Evolutionary conservation across 2,113 vertebrate species (phyloP).

Genomic region (Salvelinus fontinalis): DNA sequence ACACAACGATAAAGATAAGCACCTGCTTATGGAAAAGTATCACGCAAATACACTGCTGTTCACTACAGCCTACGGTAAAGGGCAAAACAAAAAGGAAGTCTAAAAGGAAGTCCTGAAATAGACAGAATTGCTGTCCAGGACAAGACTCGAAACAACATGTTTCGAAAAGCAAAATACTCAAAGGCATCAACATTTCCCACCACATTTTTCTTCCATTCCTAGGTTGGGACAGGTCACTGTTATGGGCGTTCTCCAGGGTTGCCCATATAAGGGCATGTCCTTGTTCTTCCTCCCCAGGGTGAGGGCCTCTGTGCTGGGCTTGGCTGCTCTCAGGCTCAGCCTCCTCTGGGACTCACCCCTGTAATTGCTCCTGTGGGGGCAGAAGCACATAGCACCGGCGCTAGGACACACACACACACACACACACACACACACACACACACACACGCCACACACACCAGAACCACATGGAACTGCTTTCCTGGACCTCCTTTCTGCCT

Average conservation of each 20-base stretch:
- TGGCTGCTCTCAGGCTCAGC: constrained; percentile 33
- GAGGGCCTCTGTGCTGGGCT: constrained; percentile 19
- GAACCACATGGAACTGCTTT: background rate
- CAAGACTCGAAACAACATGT: background rate
- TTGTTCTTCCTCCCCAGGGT: constrained; percentile 1
- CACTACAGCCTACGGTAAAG: background rate
- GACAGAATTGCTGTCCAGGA: background rate
- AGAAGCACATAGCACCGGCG: background rate
- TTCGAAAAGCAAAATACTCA: background rate
- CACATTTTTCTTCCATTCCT: background rate
- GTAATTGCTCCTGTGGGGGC: constrained; percentile 57
- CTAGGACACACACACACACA: background rate
- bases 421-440: background rate
- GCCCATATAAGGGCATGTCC: constrained; percentile 69
- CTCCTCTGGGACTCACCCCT: constrained; percentile 40
- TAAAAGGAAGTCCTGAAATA: background rate
- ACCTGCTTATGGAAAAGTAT: background rate
- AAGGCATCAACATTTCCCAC: background rate
- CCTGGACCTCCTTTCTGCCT: background rate
- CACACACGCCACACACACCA: background rate
- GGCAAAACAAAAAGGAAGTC: background rate
- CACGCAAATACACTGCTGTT: background rate
- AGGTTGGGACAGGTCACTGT: constrained; percentile 16
- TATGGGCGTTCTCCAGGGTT: constrained; percentile 15
- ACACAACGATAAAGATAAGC: background rate